Percentiles rank a stretch among this genome's conserved stretches.
These are phyloP conservation scores for Antigone vipio DNA, from an alignment of 2,113 vertebrate genomes.

Conservation along the genomic window DNA sequence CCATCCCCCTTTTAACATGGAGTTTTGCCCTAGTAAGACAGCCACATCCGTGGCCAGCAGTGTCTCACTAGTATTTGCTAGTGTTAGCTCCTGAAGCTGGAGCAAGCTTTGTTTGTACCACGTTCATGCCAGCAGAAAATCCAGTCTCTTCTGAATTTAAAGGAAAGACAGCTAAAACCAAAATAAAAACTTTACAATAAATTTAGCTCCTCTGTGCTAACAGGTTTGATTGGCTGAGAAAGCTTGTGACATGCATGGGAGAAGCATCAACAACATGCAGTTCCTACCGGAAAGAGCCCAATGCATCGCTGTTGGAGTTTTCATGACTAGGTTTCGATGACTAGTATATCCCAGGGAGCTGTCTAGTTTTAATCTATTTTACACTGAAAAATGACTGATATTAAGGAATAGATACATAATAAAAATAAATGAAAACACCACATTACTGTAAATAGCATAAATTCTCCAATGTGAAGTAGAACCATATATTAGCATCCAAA, in stretches of 20 bases:
- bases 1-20: neutral
- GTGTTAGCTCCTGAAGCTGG: neutral
- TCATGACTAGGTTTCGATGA: neutral
- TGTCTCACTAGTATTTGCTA: neutral
- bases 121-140: neutral
- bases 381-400: neutral
- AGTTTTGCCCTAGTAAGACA: neutral
- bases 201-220: neutral
- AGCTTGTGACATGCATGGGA: neutral
- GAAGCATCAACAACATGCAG: neutral
- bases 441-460: neutral
- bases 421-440: neutral
- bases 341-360: neutral
- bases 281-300: neutral
- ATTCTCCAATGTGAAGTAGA: neutral
- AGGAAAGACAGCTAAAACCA: neutral
- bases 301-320: neutral
- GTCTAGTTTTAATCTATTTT: neutral
- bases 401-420: neutral
- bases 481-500: neutral
- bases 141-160: neutral
- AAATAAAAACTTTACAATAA: neutral
- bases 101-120: neutral
- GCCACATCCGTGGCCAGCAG: neutral
- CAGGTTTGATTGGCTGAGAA: neutral